Evolutionary conservation across 2,113 vertebrate species (phyloP), one percentile per base, ranked within the genome.

Genomic region (Mohoua ochrocephala): DNA sequence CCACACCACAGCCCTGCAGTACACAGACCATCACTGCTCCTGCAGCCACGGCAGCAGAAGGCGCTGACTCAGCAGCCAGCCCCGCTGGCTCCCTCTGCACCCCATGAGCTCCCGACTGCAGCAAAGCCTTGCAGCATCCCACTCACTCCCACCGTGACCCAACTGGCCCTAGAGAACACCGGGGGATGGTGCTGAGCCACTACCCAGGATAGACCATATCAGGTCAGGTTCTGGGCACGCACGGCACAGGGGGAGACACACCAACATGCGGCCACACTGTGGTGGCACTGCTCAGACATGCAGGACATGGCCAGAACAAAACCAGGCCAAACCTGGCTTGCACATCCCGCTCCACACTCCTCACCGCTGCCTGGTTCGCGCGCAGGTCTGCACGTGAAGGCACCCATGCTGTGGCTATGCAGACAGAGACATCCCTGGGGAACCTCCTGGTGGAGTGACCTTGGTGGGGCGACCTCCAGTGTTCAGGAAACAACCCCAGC

Each of bases 1-100:
- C 33, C 65, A 52, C 0, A 1, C 33, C 4, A 0, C 14, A 57
- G 30, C 19, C 20, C 39, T 21, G 23, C 70, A 68, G 70, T 6
- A n/a, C 24, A 9, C 15, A 3, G 11, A 64, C 10, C 65, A 22
- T 7, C 71, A 26, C 35, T 4, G 2, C 39, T 54, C 42, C 67
- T 0, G 7, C 71, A 80, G 79, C n/a, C 44, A 41, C 80, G 0
- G 1, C 86, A 81, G 65, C 6, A 5, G 47, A 83, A 92, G 65
- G 75, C 0, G 67, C 89, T 70, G 89, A 91, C 74, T 93, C 80
- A 93, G 87, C 85, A 96, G 61, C 54, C 80, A 85, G 50, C 31
- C n/a, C 41, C 0, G 0, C 13, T 37, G 19, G 1, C 47, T 52
- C 47, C 44, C 41, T 54, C 61, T 11, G 3, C 53, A 44, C 20